Conservation (phyloP, 92 coral and sea anemone genomes). For the Siderastrea radians region DNA sequence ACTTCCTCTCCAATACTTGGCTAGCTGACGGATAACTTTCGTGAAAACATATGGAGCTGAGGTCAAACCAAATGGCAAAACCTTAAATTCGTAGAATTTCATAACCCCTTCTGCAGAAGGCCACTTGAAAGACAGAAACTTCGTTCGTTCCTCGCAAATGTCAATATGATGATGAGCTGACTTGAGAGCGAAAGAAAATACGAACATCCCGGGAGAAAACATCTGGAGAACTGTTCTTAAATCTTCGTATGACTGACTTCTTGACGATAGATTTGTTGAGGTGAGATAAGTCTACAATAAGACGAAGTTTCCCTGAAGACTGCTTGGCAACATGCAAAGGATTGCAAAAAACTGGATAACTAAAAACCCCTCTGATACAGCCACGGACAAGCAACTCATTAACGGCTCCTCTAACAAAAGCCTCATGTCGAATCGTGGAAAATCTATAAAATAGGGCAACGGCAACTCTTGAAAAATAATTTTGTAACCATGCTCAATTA, state of each 20-base stretch:
- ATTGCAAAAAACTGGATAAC: conserved; percentile 55
- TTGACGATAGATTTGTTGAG: conserved; percentile 50
- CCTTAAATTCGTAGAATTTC: conserved; percentile 50
- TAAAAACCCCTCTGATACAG: conserved; percentile 45
- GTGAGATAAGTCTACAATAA: conserved; percentile 65
- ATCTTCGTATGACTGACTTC: conserved; percentile 68
- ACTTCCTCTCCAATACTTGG: conserved; percentile 61
- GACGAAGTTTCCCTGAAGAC: conserved; percentile 19
- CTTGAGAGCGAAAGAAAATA: conserved; percentile 60
- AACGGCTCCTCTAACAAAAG: conserved; percentile 64
- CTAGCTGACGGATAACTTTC: conserved; percentile 66
- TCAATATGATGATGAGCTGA: conserved; percentile 73
- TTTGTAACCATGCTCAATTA: conserved; percentile 63
- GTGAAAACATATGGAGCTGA: conserved; percentile 68
- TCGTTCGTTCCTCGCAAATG: conserved; percentile 67
- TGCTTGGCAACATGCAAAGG: conserved; percentile 80
- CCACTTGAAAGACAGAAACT: conserved; percentile 63
- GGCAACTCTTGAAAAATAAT: conserved; percentile 47
- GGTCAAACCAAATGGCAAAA: conserved; percentile 64
- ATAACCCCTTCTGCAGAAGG: conserved; percentile 35
- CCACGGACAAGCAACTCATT: conserved; percentile 50
- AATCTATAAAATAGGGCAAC: conserved; percentile 46
- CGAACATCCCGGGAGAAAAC: conserved; percentile 46
- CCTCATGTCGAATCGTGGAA: conserved; percentile 37
- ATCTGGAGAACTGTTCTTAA: conserved; percentile 69